Evolutionary conservation across 2,888 invertebrate genomes (phyloP).

Genomic region (Noctuana brunneofusca): DNA sequence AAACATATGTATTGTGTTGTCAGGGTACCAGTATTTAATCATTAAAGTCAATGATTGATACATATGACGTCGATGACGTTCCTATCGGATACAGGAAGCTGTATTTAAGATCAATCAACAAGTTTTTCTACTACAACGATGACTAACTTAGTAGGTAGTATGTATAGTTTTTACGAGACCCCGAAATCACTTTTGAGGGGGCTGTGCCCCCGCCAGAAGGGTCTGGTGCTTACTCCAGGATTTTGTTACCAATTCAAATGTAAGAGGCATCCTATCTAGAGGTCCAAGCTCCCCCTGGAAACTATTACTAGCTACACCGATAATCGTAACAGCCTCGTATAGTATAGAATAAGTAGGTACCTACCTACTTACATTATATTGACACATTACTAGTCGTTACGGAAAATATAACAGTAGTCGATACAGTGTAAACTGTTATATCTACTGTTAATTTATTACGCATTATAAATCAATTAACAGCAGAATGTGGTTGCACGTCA

Average conservation of each 20-base stretch:
- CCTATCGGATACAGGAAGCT: not conserved
- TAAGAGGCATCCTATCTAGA: too few species aligned
- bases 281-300: too few species aligned
- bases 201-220: too few species aligned
- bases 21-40: not conserved
- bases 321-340: too few species aligned
- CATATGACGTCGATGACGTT: not conserved
- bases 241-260: too few species aligned
- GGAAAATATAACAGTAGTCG: conserved; percentile 24
- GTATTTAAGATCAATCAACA: conserved; percentile 13
- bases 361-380: too few species aligned
- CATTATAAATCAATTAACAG: conserved; percentile 57
- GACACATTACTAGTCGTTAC: too few species aligned
- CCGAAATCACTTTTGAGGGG: not conserved
- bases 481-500: conserved; percentile 44
- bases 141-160: not conserved
- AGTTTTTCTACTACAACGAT: not conserved
- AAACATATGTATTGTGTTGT: too few species aligned
- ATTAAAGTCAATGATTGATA: not conserved
- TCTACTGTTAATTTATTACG: conserved; percentile 50
- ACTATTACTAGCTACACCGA: too few species aligned
- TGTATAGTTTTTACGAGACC: not conserved
- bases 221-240: too few species aligned
- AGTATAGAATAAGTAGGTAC: too few species aligned
- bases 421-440: conserved; percentile 10